Percentiles rank a stretch among this genome's conserved stretches.
phyloP scores from a whole-genome alignment of 2,888 invertebrate genomes.

The Agonopterix alstromeriana region DNA sequence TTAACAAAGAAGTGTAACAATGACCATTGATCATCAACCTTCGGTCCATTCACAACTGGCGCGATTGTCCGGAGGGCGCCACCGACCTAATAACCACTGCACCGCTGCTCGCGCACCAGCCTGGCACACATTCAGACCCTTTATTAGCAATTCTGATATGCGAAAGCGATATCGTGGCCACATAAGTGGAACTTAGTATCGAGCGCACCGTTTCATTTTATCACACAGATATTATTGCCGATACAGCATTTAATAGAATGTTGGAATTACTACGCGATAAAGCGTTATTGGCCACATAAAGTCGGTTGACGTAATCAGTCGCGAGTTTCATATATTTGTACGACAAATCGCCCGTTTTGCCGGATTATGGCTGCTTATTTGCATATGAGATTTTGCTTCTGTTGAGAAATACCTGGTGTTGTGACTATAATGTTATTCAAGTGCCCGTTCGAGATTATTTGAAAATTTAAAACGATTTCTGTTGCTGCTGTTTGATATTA shows the following conservation, averaged over 20 bases:
- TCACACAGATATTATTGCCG: conserved; percentile 45
- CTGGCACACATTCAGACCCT: conserved; percentile 58
- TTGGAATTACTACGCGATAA: conserved; percentile 52
- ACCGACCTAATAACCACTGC: conserved; percentile 19
- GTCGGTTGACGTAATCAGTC: conserved; percentile 57
- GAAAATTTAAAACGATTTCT: too few species aligned
- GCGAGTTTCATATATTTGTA: conserved; percentile 59
- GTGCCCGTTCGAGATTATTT: background rate
- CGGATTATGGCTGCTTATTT: conserved; percentile 42
- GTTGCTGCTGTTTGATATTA: too few species aligned
- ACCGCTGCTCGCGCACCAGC: conserved; percentile 35
- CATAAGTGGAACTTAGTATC: conserved; percentile 56
- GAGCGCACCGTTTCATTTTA: conserved; percentile 58
- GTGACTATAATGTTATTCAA: background rate
- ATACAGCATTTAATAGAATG: conserved; percentile 59
- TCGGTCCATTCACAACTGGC: conserved; percentile 10
- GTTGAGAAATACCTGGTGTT: conserved; percentile 38
- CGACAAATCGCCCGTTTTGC: conserved; percentile 58
- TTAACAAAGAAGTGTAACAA: conserved; percentile 10
- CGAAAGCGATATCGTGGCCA: conserved; percentile 58
- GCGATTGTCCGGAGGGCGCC: conserved; percentile 42
- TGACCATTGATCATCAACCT: conserved; percentile 15
- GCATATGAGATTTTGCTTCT: conserved; percentile 46
- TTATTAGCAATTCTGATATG: conserved; percentile 72
- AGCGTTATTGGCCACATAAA: conserved; percentile 57